Evolutionary conservation across 2,797 vertebrate species (phyloP).

Genomic region (Neoniphon sammara): DNA sequence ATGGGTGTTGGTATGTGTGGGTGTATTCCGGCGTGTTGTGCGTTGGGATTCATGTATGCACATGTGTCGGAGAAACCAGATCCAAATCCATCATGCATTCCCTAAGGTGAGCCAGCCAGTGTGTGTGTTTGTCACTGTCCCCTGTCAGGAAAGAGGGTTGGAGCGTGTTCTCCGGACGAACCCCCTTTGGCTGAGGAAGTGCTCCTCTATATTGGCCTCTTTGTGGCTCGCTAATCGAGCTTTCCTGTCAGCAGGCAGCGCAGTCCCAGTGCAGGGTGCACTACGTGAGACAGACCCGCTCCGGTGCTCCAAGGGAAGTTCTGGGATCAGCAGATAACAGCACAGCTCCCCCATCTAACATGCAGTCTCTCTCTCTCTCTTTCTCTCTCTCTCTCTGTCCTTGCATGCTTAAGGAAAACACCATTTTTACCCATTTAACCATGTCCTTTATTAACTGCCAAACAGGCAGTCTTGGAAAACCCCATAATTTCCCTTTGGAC

Average conservation of each 20-base stretch:
- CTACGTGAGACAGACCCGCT: conserved; percentile 84
- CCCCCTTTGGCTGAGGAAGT: conserved; percentile 83
- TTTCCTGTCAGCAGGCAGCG: conserved; percentile 89
- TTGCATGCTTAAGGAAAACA: conserved; percentile 73
- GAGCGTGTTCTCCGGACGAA: conserved; percentile 82
- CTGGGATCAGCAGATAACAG: conserved; percentile 93
- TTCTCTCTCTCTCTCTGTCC: conserved; percentile 67
- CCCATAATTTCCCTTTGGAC: conserved; percentile 38
- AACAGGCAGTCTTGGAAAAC: conserved; percentile 58
- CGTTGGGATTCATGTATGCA: conserved; percentile 44
- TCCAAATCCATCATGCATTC: conserved; percentile 77
- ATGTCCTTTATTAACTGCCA: conserved; percentile 61
- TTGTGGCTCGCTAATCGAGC: conserved; percentile 87
- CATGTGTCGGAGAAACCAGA: conserved; percentile 70
- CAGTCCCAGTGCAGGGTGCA: conserved; percentile 73
- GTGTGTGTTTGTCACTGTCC: conserved; percentile 79
- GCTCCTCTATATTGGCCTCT: conserved; percentile 85
- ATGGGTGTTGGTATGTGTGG: conserved; percentile 33
- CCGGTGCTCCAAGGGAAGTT: conserved; percentile 90
- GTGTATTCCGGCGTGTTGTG: conserved; percentile 19
- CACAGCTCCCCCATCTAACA: conserved; percentile 81
- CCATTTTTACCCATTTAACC: conserved; percentile 60
- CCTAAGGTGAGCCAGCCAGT: conserved; percentile 71
- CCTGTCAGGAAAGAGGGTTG: conserved; percentile 82
- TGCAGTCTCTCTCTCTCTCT: conserved; percentile 67